Base-by-base conservation (phyloP, 37 sponge, comb jelly and placozoan genomes). In the Chondrilla cf. caribensis region DNA sequence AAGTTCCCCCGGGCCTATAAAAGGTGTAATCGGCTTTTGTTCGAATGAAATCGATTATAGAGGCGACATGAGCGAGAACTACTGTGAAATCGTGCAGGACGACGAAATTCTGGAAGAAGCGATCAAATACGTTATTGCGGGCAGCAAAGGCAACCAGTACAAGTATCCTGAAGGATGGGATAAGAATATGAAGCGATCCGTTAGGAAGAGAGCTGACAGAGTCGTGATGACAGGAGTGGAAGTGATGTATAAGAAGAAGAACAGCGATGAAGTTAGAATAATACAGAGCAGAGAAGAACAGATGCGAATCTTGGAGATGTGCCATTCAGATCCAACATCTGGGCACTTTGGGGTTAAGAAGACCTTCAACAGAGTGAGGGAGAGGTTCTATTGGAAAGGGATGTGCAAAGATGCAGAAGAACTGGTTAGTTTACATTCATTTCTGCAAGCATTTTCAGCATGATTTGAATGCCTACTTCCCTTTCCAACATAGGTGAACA, bases 301-400 rank as follows among this genome's bases (percentile, higher is more conserved):
- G 65, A 59, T 41, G 21, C 38, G 78, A 37, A 58, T 77, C 4
- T 65, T 84, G 60, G 21, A 84, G 41, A 37, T 58, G 7, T 77
- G 85, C 51, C 79, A 84, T 57, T 76, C 79, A 24, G 77, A 76
- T 31, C 78, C 84, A 29, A 77, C 85, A n/a, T 84, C 85, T 19
- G 85, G 85, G 22, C 85, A 84, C 54, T 84, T 84, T 58, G 85
- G 85, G 4, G 79, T 84, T 4, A 78, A 54, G 28, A 82, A 82
- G 31, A 82, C 82, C 14, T 55, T 55, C 57, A 55, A 55, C 57
- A 11, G 57, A 55, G 57, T 55, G 57, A 55, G 57, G 57, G 57
- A 55, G 57, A 55, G 57, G 57, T 55, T 55, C 57, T 55, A 55
- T 17, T 55, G 57, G 57, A 55, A 55, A 55, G 57, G 57, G 57